Base-by-base conservation (phyloP, 2,797 vertebrate species). In the Gastrophryne carolinensis region DNA sequence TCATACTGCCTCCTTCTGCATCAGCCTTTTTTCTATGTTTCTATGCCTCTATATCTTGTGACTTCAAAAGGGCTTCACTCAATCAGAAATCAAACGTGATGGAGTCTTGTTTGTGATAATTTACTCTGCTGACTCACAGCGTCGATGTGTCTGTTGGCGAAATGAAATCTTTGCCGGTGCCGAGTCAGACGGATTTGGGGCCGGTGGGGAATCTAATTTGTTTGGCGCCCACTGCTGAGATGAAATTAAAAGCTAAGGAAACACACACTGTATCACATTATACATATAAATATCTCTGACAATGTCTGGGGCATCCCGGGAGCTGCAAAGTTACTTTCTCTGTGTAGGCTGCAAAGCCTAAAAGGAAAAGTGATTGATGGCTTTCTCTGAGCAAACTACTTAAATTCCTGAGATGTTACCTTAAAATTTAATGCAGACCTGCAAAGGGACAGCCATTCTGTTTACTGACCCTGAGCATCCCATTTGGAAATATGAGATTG, bases 141-240 rank as follows among this genome's bases (percentile, higher is more conserved):
- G 13, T 67, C 34, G 13, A 8, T 8, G 50, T 15, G 35, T 54
- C n/a, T 67, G 49, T 35, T 15, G 49, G 32, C 34, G 3, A 35
- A 53, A 67, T 39, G 21, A 67, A 11, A 39, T 15, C 15, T 54
- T 15, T 24, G 50, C 24, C 65, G 53, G 65, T 35, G 15, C 50
- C 3, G 30, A 27, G 65, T 29, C 21, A 24, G 47, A 39, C 65
- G 6, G 65, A 67, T 54, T 53, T 54, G 15, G 23, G 65, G 17
- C 49, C 49, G 10, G 30, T 39, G 65, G 65, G 65, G 54, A 67
- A 67, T 67, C 65, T 67, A 39, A 67, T 54, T n/a, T 53, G 65
- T 39, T 17, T 32, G 23, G 27, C 39, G 21, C 24, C 30, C 29
- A 67, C 49, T 12, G 49, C 49, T 26, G 64, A n/a, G 64, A 15